Percentiles rank a stretch among this genome's conserved stretches.
Conservation (phyloP, 2,113 vertebrate genomes). For the Tragelaphus imberbis region DNA sequence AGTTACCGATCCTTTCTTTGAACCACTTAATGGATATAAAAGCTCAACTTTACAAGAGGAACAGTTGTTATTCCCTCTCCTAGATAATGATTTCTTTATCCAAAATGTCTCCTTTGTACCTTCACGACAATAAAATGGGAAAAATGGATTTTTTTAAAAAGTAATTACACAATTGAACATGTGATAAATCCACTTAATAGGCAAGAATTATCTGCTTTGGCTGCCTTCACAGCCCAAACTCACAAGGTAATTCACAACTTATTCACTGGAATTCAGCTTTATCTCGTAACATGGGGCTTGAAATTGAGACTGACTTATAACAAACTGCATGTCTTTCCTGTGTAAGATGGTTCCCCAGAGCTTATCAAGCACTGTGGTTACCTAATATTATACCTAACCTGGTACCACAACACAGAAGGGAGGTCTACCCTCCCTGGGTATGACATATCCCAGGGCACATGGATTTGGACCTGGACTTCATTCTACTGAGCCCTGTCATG, state of each 20-base stretch:
- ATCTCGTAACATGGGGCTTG: not conserved
- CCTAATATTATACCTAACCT: not conserved
- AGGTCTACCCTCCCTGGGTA: not conserved
- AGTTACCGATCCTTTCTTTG: slow-evolving; percentile 13
- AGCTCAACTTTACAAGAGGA: slow-evolving; percentile 37
- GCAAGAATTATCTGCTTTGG: slow-evolving; percentile 34
- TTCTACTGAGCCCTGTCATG: not conserved
- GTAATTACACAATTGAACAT: slow-evolving; percentile 37
- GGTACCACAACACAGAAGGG: not conserved
- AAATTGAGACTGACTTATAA: not conserved
- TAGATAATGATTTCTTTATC: slow-evolving; percentile 55
- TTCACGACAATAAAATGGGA: slow-evolving; percentile 39
- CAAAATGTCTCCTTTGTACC: slow-evolving; percentile 49
- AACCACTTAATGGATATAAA: slow-evolving; percentile 39
- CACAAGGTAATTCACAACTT: slow-evolving; percentile 22
- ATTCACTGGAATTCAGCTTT: slow-evolving; percentile 17
- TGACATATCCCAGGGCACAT: not conserved
- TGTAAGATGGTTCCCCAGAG: not conserved
- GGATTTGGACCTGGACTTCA: not conserved
- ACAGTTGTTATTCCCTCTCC: not conserved
- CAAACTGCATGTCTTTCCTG: not conserved
- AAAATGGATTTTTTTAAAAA: slow-evolving; percentile 34
- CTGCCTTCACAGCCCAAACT: not conserved
- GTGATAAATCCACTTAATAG: slow-evolving; percentile 45
- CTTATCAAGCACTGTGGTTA: not conserved